Base-by-base conservation (phyloP, 2,797 vertebrate genomes). In the Novumbra hubbsi region DNA sequence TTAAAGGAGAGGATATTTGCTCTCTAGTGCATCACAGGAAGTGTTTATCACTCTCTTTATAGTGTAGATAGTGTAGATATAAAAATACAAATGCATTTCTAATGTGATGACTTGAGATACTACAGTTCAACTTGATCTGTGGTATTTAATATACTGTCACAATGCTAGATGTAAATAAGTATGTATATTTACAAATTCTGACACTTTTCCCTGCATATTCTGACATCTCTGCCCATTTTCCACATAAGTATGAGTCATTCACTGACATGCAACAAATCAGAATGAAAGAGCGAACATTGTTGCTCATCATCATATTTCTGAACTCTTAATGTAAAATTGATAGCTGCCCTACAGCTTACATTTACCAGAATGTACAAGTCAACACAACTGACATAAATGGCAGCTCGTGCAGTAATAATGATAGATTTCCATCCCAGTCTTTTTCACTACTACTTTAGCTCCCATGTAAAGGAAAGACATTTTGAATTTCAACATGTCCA, bases 1-100 rank as follows among this genome's bases (percentile, higher is more conserved):
- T 90, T 69, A 70, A 67, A 73, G 72, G 38, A 32, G 19, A 67
- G 32, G 21, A 57, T 57, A 24, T 57, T 57, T 57, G 55, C 55
- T 55, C 7, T 7, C n/a, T 14, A 55, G 52, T 55, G n/a, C 52
- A 55, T 19, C n/a, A 55, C 19, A 57, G 55, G 21, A 21, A 57
- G 21, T 57, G 21, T 45, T 11, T 6, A 45, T 45, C 41, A 45
- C 41, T 45, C 41, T 11, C 41, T 12, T 11, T 11, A 14, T 14
- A 45, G 41, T 11, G 9, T 45, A 45, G 41, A 14, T 14, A 45
- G 41, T 1, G 9, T 14, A 45, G 41, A 45, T 11, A 45, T 45
- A 45, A 12, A 45, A 11, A 45, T 45, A 45, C 41, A 12, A 45
- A 45, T 45, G 12, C 41, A 45, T 45, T 41, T 41, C 41, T 41